Base-by-base conservation (phyloP, 2,888 invertebrate genomes). In the Pilophorus perplexus region DNA sequence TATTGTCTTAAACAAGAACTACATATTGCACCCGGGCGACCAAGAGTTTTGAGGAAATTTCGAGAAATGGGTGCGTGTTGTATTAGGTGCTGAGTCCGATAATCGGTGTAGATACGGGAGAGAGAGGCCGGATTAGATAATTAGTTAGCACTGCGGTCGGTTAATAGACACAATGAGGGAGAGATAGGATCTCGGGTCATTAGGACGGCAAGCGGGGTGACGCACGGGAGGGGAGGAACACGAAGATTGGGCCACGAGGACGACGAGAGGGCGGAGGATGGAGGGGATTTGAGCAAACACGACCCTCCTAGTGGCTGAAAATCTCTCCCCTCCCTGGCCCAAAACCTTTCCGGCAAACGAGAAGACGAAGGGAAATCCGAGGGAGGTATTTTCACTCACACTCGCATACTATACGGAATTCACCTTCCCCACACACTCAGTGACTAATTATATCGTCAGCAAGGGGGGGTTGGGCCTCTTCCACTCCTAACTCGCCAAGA, bases 81-180 rank as follows among this genome's bases (percentile, higher is more conserved):
- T 28, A 52, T 52, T n/a, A 52, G 28, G 52, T 52, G 52, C 28
- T 52, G 52, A 52, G 28, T 14, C 28, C 18, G 52, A 52, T 52
- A 52, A 52, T 52, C 52, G 52, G 28, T 28, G 28, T 28, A 28
- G 52, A 52, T 52, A 52, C 27, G 52, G 28, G n/a, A n/a, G n/a
- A 22, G 18, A 18, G 10, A 18, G 38, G 37, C 38, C 38, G 55
- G 55, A 38, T 37, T 55, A 55, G 55, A 55, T 55, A 55, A 55
- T 55, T 55, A 55, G 55, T 55, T 55, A 55, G 55, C 55, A 12
- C 55, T 55, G 55, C 55, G 55, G 55, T 55, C 14, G 55, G 55
- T 55, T 55, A 55, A 55, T 55, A 55, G 55, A 55, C 55, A 55
- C 55, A 55, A 55, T 55, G 55, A 55, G 55, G 38, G 55, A 22